Conservation (phyloP, 2,113 vertebrate species). For the Lamprotornis superbus region DNA sequence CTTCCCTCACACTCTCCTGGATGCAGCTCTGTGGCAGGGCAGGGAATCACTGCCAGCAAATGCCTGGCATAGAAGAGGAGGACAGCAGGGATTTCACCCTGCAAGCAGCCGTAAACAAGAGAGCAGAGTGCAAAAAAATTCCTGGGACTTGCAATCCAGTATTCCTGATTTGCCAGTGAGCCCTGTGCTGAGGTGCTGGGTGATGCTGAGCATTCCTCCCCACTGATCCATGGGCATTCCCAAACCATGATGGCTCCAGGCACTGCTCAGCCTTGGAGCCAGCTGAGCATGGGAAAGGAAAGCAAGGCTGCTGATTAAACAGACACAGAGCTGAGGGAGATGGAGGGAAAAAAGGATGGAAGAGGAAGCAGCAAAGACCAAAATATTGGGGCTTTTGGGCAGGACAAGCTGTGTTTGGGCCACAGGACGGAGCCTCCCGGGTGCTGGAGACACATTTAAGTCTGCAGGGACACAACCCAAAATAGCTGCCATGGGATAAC, state of each 20-base stretch:
- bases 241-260: fast-evolving
- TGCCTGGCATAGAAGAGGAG: background rate
- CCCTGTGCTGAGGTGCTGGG: background rate
- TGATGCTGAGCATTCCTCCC: background rate
- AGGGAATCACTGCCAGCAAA: background rate
- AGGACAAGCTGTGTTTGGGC: background rate
- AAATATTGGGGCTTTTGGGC: background rate
- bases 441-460: background rate
- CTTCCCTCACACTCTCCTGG: background rate
- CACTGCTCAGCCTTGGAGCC: background rate
- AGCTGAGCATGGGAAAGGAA: fast-evolving
- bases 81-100: background rate
- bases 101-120: background rate
- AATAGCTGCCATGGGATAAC: background rate
- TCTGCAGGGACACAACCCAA: background rate
- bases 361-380: background rate
- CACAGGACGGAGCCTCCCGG: fast-evolving
- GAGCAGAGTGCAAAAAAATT: background rate
- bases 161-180: fast-evolving
- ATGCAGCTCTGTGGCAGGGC: background rate
- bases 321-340: background rate
- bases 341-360: background rate
- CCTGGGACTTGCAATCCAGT: background rate
- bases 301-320: background rate
- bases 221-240: background rate